Evolutionary conservation across 2,797 vertebrate species (phyloP).

Genomic region (Molothrus ater): DNA sequence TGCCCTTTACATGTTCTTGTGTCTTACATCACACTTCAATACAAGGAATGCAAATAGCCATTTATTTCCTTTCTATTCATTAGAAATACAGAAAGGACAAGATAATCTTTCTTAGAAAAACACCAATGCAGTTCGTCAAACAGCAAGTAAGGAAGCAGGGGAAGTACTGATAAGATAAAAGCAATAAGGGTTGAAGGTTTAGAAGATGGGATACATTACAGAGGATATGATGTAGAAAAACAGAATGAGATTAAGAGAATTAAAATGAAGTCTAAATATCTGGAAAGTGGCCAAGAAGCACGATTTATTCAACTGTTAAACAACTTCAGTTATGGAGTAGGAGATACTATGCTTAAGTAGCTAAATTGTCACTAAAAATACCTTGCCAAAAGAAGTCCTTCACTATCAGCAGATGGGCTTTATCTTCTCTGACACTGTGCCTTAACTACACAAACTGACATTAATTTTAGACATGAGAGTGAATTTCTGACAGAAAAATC

Average conservation of each 20-base stretch:
- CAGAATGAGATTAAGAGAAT: neutral
- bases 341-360: neutral
- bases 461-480: neutral
- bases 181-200: neutral
- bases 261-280: neutral
- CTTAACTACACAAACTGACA: neutral
- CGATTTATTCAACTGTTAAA: neutral
- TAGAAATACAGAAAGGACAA: neutral
- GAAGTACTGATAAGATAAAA: neutral
- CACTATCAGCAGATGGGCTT: neutral
- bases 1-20: neutral
- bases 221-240: neutral
- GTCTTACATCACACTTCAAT: neutral
- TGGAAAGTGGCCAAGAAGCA: neutral
- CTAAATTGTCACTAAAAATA: conserved; percentile 13
- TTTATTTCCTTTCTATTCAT: neutral
- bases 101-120: conserved; percentile 11
- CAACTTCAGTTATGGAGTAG: neutral
- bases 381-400: neutral
- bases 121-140: neutral
- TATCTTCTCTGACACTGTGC: neutral
- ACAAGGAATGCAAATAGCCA: neutral
- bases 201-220: neutral
- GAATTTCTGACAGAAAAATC: conserved; percentile 22
- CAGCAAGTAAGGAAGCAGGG: neutral